Evolutionary conservation across 2,797 vertebrate species (phyloP).

Genomic region (Enteromius anoplus): DNA sequence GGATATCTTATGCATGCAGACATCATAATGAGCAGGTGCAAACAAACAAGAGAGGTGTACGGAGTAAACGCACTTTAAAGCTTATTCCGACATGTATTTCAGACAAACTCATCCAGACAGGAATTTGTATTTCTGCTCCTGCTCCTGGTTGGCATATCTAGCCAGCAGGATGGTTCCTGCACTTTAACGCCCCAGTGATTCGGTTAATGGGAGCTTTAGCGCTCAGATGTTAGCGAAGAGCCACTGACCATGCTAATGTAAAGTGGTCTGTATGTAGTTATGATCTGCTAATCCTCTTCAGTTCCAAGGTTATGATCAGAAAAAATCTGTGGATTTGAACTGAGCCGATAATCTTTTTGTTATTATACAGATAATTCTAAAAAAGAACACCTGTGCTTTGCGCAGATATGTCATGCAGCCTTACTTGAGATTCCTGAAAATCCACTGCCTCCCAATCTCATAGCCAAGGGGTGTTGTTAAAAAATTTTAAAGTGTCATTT

Average conservation of each 20-base stretch:
- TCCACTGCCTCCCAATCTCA: not conserved
- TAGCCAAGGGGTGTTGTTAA: not conserved
- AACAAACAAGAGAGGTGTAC: constrained; percentile 15
- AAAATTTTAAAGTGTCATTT: not conserved
- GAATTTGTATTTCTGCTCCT: constrained; percentile 52
- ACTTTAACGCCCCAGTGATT: constrained; percentile 69
- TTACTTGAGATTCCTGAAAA: not conserved
- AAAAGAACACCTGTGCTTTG: not conserved
- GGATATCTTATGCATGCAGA: constrained; percentile 52
- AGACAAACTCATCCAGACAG: constrained; percentile 59
- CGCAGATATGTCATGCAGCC: not conserved
- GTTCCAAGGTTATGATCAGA: constrained; percentile 27
- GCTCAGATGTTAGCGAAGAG: constrained; percentile 60
- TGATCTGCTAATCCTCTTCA: constrained; percentile 25
- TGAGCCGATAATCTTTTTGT: constrained; percentile 18
- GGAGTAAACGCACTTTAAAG: constrained; percentile 39
- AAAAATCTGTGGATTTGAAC: constrained; percentile 16
- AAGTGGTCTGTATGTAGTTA: constrained; percentile 38
- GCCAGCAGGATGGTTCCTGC: constrained; percentile 59
- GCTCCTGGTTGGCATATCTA: constrained; percentile 53
- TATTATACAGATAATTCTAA: not conserved
- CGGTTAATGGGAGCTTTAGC: constrained; percentile 72
- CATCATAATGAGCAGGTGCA: constrained; percentile 41
- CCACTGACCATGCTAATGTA: constrained; percentile 65
- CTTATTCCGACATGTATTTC: constrained; percentile 23